These are phyloP conservation scores for Pyrochroa serraticornis DNA, from an alignment of 2,888 invertebrate species.

Conservation along the genomic window DNA sequence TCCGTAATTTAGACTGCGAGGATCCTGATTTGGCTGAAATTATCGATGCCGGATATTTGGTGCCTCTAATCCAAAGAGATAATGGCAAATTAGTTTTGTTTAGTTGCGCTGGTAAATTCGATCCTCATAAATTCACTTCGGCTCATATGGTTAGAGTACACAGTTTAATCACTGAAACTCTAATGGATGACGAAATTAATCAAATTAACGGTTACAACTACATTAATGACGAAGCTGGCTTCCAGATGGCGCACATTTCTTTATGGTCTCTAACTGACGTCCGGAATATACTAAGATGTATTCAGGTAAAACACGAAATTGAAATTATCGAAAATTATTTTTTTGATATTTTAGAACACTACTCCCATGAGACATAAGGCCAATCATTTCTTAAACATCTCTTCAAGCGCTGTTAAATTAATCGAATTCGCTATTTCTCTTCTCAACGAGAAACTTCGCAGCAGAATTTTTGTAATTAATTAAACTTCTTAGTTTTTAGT, in stretches of 20 bases:
- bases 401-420: conserved; percentile 78
- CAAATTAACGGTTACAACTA: conserved; percentile 86
- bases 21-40: conserved; percentile 82
- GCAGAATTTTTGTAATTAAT: conserved; percentile 75
- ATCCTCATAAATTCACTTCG: conserved; percentile 65
- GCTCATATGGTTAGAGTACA: conserved; percentile 86
- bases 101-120: conserved; percentile 73
- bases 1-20: conserved; percentile 77
- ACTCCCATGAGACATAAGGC: conserved; percentile 91
- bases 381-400: conserved; percentile 86
- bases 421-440: conserved; percentile 83
- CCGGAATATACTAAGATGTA: conserved; percentile 76
- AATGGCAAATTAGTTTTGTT: conserved; percentile 79
- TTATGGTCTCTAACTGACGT: conserved; percentile 83
- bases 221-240: conserved; percentile 81
- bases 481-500: neutral
- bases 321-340: too few relatives aligned
- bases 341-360: conserved; percentile 80
- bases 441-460: conserved; percentile 83
- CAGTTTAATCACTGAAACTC: conserved; percentile 81
- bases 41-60: conserved; percentile 78
- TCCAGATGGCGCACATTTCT: conserved; percentile 83
- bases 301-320: conserved; percentile 64
- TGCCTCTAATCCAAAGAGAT: conserved; percentile 77
- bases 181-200: conserved; percentile 84